Evolutionary conservation across 1,140 invertebrate species (phyloP).

Genomic region (Neoseiulus cucumeris): DNA sequence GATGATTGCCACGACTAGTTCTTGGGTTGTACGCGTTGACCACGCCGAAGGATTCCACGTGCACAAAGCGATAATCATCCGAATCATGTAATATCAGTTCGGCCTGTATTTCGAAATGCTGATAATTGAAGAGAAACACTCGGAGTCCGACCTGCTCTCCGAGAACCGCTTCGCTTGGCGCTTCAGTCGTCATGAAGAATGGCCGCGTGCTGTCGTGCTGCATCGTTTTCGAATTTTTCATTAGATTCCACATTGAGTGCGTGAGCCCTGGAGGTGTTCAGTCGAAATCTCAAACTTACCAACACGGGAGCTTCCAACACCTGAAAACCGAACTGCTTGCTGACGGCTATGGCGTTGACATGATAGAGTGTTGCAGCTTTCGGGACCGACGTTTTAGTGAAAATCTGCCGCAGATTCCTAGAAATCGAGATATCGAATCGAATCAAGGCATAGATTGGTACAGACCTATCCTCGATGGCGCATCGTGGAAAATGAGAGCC

Average conservation of each 20-base stretch:
- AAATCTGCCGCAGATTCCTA: slow-evolving; percentile 19
- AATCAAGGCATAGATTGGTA: no score
- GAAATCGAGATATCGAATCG: slow-evolving; percentile 12
- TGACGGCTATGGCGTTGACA: slow-evolving; percentile 31
- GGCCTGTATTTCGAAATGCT: slow-evolving; percentile 25
- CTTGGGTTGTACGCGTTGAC: slow-evolving; percentile 33
- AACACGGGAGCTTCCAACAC: slow-evolving; percentile 25
- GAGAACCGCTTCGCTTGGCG: slow-evolving; percentile 29
- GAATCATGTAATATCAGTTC: slow-evolving; percentile 31
- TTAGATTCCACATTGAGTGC: neutral
- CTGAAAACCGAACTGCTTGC: slow-evolving; percentile 28
- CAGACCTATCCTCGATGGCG: no score
- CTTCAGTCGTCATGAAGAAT: slow-evolving; percentile 37
- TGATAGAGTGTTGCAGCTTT: slow-evolving; percentile 27
- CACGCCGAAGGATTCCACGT: slow-evolving; percentile 34
- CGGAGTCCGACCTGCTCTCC: slow-evolving; percentile 39
- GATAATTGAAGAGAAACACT: slow-evolving; percentile 36
- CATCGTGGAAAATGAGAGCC: neutral
- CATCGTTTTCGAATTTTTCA: neutral
- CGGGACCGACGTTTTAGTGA: slow-evolving; percentile 26
- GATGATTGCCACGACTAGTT: slow-evolving; percentile 27
- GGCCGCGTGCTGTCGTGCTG: slow-evolving; percentile 32
- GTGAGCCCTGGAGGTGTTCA: neutral
- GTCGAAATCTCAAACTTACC: slow-evolving; percentile 20
- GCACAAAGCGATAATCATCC: slow-evolving; percentile 34